Conservation (phyloP, 2,113 vertebrate species). For the Cebus imitator region DNA sequence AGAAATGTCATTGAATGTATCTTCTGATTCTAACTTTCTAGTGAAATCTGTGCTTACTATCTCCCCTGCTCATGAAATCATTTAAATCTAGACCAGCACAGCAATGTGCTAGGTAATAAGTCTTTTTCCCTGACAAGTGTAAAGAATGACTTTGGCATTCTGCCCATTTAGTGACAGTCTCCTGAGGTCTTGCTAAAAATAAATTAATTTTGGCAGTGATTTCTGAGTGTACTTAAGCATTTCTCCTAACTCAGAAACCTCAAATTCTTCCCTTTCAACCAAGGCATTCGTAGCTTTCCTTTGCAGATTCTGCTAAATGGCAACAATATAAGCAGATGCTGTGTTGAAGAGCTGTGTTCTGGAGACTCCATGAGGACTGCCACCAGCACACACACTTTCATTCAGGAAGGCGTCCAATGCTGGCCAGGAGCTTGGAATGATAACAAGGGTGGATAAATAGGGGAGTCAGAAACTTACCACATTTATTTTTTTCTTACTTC, state of each 20-base stretch:
- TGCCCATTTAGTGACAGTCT: neutral
- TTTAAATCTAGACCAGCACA: neutral
- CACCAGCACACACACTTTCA: neutral
- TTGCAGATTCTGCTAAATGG: neutral
- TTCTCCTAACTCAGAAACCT: neutral
- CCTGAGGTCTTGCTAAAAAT: constrained; percentile 3
- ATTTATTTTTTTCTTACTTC: neutral
- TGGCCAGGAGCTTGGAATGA: neutral
- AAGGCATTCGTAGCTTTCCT: neutral
- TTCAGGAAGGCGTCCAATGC: neutral
- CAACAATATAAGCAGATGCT: neutral
- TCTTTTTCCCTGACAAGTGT: neutral
- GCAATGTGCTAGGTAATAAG: neutral
- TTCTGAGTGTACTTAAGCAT: neutral
- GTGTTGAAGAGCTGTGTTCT: no score
- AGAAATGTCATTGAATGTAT: neutral
- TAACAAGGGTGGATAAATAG: neutral
- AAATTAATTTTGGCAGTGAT: neutral
- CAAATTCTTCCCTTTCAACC: neutral
- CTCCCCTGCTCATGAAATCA: neutral
- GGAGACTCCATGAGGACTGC: fast-evolving
- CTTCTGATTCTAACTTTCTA: neutral
- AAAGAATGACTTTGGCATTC: neutral
- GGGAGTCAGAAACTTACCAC: neutral
- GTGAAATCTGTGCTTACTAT: neutral